Evolutionary conservation across 2,888 invertebrate species (phyloP), one percentile per base, ranked within the genome.

Genomic region (Esperia sulphurella): DNA sequence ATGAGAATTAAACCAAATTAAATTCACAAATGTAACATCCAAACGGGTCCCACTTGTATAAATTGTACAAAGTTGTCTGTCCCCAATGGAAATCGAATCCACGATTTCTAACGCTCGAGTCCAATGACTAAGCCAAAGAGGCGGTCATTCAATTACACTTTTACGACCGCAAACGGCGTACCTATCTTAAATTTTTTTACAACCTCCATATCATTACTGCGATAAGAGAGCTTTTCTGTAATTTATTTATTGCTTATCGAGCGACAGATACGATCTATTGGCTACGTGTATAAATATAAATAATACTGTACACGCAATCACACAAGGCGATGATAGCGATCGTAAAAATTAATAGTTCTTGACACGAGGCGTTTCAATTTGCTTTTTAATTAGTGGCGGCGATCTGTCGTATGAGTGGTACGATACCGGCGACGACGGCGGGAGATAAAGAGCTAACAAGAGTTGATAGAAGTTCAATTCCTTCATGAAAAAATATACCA

Each of bases 341-440:
- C 83, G 71, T 84, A 80, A 85, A 84, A 83, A 78, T 76, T 81
- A 79, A 83, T 79, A 80, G 74, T 76, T 69, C 68, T 72, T 76
- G 72, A 79, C 79, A 77, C 69, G 69, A 62, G 63, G 69, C 65
- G 68, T 73, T 79, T 83, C 78, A 79, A 82, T 83, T 81, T 77
- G 72, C 71, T 75, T 83, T 78, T 80, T 81, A 83, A 81, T 82
- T 79, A 77, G 75, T 57, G 51, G 51, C 53, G 35, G 54, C 57
- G 58, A 65, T 61, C 38, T 50, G 66, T 51, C 60, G 58, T 64
- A 55, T 55, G 49, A 53, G 63, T 51, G 59, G 58, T 64, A 55
- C 57, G 49, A 53, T 57, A 62, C 54, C 48, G 54, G 35, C 55
- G 61, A 61, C 61, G 52, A 35, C 43, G 35, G 4, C 38, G 29